These are phyloP conservation scores for Orchesella flavescens DNA, from an alignment of 2,888 invertebrate genomes.

Conservation along the genomic window DNA sequence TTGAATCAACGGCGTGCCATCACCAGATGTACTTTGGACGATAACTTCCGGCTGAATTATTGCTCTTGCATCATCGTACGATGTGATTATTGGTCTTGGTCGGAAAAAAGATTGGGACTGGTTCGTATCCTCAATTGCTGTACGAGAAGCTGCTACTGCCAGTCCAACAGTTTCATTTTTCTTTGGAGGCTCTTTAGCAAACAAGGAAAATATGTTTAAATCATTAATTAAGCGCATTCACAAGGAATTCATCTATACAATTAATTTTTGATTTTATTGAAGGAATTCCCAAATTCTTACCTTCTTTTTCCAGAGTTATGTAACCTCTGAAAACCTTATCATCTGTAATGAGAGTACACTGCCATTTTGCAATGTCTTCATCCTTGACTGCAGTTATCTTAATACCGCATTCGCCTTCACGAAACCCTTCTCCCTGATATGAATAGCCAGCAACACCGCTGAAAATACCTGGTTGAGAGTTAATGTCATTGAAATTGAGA, in stretches of 20 bases:
- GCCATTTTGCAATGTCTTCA: conserved; percentile 67
- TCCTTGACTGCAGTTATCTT: conserved; percentile 62
- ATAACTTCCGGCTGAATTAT: conserved; percentile 44
- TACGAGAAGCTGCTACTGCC: conserved; percentile 23
- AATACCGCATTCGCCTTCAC: conserved; percentile 66
- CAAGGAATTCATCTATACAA: too few relatives aligned
- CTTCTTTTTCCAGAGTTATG: conserved; percentile 51
- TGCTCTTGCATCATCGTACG: conserved; percentile 46
- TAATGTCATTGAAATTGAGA: conserved; percentile 48
- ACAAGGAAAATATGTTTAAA: too few relatives aligned
- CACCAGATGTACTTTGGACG: conserved; percentile 14
- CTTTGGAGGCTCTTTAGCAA: not conserved
- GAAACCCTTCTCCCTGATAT: conserved; percentile 65
- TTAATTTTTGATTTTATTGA: too few relatives aligned
- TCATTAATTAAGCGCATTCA: too few relatives aligned
- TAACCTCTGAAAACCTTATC: conserved; percentile 52
- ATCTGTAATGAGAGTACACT: conserved; percentile 65
- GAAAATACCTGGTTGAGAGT: conserved; percentile 40
- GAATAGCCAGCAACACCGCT: conserved; percentile 57
- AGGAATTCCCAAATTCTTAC: too few relatives aligned
- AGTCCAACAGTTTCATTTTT: not conserved
- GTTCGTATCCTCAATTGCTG: conserved; percentile 15
- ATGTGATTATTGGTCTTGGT: conserved; percentile 47
- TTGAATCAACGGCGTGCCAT: conserved; percentile 34
- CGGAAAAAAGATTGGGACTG: not conserved